Evolutionary conservation across 2,888 invertebrate species (phyloP).

Genomic region (Cephonodes hylas): DNA sequence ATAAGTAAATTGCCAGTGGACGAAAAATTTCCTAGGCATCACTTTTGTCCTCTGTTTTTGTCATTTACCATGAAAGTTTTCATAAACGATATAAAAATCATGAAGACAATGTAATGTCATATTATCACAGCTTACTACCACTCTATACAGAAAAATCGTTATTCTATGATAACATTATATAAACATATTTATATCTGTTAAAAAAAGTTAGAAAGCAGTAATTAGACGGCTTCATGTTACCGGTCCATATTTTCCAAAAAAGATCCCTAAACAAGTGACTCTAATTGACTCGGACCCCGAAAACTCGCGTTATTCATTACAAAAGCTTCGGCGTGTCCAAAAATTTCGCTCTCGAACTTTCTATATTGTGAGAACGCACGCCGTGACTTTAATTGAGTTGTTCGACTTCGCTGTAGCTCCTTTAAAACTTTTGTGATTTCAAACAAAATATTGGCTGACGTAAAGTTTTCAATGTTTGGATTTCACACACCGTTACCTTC

Average conservation of each 20-base stretch:
- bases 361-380: constrained; percentile 26
- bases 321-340: constrained; percentile 31
- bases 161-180: no score
- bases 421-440: constrained; percentile 1
- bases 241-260: constrained; percentile 33
- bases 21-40: no score
- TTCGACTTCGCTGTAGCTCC: constrained; percentile 15
- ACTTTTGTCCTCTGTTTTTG: no score
- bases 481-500: not conserved
- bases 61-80: no score
- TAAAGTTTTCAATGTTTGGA: not conserved
- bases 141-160: no score
- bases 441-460: not conserved
- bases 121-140: no score
- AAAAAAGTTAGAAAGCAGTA: constrained; percentile 29
- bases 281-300: constrained; percentile 44
- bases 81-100: no score
- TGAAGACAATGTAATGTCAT: no score
- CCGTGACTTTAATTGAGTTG: constrained; percentile 35
- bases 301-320: constrained; percentile 42
- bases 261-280: constrained; percentile 41
- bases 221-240: constrained; percentile 27
- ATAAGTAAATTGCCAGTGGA: no score
- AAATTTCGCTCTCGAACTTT: constrained; percentile 29
- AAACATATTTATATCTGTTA: constrained; percentile 12